These are phyloP conservation scores for Eupelmus urozonus DNA, from an alignment of 2,888 invertebrate species.

Conservation along the genomic window DNA sequence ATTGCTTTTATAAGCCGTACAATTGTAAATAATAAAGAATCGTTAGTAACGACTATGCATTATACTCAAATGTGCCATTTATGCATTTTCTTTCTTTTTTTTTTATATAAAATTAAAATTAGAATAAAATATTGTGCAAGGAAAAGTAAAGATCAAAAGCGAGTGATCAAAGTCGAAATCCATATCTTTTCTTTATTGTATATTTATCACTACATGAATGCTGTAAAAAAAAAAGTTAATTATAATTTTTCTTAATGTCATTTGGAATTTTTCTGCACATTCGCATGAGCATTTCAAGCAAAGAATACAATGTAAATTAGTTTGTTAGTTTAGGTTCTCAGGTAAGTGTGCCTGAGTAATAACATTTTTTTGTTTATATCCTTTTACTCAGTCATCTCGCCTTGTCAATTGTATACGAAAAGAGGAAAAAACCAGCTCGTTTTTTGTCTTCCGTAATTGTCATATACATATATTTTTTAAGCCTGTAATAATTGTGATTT, in stretches of 20 bases:
- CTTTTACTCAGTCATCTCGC: conserved; percentile 41
- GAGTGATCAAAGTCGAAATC: conserved; percentile 37
- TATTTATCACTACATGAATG: conserved; percentile 40
- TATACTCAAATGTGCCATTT: conserved; percentile 59
- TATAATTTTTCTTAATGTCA: too few species aligned
- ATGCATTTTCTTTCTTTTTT: conserved; percentile 42
- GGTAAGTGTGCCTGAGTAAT: conserved; percentile 58
- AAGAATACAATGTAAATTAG: conserved; percentile 36
- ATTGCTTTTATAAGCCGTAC: conserved; percentile 57
- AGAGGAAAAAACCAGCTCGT: conserved; percentile 29
- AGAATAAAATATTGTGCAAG: conserved; percentile 8
- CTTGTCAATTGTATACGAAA: conserved; percentile 52
- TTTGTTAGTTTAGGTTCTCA: conserved; percentile 46
- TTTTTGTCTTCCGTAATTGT: conserved; percentile 49
- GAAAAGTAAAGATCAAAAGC: conserved; percentile 28
- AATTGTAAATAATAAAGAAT: conserved; percentile 58
- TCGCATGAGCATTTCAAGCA: conserved; percentile 50
- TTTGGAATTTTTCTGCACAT: conserved; percentile 54
- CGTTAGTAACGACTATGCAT: conserved; percentile 34
- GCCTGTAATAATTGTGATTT: conserved; percentile 41
- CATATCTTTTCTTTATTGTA: conserved; percentile 30
- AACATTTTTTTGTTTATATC: conserved; percentile 22
- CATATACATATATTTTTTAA: conserved; percentile 10
- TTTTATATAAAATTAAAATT: conserved; percentile 25
- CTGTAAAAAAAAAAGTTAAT: conserved; percentile 29